Conservation (phyloP, 2,797 vertebrate genomes). For the Rachycentron canadum region DNA sequence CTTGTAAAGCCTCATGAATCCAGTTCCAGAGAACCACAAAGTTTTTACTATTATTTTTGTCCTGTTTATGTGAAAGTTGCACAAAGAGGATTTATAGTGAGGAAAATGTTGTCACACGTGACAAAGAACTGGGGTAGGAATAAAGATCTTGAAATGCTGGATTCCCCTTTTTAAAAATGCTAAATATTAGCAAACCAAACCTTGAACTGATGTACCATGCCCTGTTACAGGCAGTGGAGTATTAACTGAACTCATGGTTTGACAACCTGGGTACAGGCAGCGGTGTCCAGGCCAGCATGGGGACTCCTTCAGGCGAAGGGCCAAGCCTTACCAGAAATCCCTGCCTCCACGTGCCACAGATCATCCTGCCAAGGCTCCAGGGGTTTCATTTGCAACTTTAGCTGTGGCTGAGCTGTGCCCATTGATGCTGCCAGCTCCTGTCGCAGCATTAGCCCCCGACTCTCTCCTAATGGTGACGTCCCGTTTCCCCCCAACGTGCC, state of each 20-base stretch:
- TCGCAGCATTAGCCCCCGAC: slow-evolving; percentile 36
- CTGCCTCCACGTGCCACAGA: slow-evolving; percentile 67
- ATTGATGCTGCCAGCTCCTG: slow-evolving; percentile 51
- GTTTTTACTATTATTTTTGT: neutral
- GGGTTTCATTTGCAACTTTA: slow-evolving; percentile 70
- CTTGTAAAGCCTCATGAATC: neutral
- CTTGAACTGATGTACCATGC: neutral
- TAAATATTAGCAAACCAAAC: neutral
- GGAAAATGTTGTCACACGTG: neutral
- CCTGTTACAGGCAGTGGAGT: neutral
- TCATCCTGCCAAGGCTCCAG: slow-evolving; percentile 72
- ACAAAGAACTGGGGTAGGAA: neutral
- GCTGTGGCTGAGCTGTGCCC: slow-evolving; percentile 40
- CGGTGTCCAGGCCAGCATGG: slow-evolving; percentile 23
- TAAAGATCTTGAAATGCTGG: neutral
- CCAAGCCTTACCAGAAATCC: slow-evolving; percentile 66
- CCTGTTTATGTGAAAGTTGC: neutral
- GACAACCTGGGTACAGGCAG: slow-evolving; percentile 5
- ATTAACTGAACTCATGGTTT: neutral
- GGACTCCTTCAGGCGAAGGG: slow-evolving; percentile 57
- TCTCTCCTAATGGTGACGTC: slow-evolving; percentile 14
- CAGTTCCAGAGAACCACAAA: neutral
- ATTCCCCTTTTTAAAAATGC: neutral
- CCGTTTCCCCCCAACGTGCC: slow-evolving; percentile 8
- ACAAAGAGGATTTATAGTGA: neutral